These are phyloP conservation scores for Acrocephalus scirpaceus DNA, from an alignment of 2,797 vertebrate genomes.

Conservation along the genomic window DNA sequence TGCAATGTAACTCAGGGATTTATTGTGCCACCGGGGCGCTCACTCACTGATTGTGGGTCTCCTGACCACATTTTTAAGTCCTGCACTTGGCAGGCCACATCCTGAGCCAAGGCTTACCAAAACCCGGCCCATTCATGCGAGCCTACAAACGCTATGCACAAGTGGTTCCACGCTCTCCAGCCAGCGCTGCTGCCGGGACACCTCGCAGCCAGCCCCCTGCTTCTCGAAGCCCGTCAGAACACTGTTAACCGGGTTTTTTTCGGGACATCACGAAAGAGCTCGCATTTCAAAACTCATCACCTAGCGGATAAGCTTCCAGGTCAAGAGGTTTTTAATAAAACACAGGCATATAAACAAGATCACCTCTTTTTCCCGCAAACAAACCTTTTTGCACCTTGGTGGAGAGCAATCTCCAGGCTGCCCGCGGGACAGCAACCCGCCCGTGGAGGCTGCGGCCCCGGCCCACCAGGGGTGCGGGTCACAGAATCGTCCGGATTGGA, in stretches of 20 bases:
- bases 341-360: accelerated
- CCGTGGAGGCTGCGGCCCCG: neutral
- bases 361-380: neutral
- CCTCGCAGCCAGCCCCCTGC: neutral
- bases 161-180: neutral
- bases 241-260: accelerated
- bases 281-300: neutral
- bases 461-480: neutral
- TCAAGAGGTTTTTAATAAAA: neutral
- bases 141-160: accelerated
- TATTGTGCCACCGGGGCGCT: neutral
- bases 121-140: accelerated
- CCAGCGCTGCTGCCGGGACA: neutral
- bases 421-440: too few species aligned
- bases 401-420: neutral
- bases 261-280: accelerated
- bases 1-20: accelerated
- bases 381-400: neutral
- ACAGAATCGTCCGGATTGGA: accelerated
- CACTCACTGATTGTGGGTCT: neutral
- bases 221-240: neutral
- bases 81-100: neutral
- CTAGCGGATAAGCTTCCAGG: neutral
- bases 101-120: neutral
- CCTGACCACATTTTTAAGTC: neutral